Evolutionary conservation across 1,140 invertebrate genomes (phyloP).

Genomic region (Drosophila bocqueti): DNA sequence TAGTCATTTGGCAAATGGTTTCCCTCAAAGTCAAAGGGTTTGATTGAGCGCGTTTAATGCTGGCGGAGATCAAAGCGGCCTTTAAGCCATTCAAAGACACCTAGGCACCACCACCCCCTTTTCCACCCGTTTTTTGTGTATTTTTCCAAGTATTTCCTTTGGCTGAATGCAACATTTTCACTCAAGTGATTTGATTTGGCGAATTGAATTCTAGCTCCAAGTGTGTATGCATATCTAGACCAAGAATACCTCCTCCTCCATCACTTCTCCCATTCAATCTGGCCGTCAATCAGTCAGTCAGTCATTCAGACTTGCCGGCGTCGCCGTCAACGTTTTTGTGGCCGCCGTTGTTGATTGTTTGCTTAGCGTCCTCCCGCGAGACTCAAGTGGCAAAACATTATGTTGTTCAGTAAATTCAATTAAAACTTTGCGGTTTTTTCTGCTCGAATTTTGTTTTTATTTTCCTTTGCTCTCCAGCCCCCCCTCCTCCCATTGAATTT

Average conservation of each 20-base stretch:
- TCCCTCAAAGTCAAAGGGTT: slow-evolving; percentile 68
- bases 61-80: slow-evolving; percentile 70
- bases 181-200: slow-evolving; percentile 83
- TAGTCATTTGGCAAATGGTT: slow-evolving; percentile 77
- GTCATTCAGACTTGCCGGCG: slow-evolving; percentile 54
- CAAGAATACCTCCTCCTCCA: slow-evolving; percentile 7
- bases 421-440: slow-evolving; percentile 82
- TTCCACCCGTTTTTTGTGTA: slow-evolving; percentile 28
- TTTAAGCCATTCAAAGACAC: slow-evolving; percentile 57
- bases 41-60: slow-evolving; percentile 78
- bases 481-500: slow-evolving; percentile 16
- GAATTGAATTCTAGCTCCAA: slow-evolving; percentile 75
- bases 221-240: slow-evolving; percentile 76
- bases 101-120: slow-evolving; percentile 27
- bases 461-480: slow-evolving; percentile 28
- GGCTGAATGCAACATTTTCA: slow-evolving; percentile 63
- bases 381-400: slow-evolving; percentile 81
- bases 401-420: slow-evolving; percentile 82
- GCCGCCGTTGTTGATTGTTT: slow-evolving; percentile 58
- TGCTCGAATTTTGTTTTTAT: slow-evolving; percentile 62
- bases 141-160: slow-evolving; percentile 61
- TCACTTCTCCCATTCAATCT: slow-evolving; percentile 26
- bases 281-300: slow-evolving; percentile 51
- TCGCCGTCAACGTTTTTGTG: slow-evolving; percentile 44
- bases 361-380: slow-evolving; percentile 80